Conservation (phyloP, 2,888 invertebrate genomes). For the Drosophila percnosoma region DNA sequence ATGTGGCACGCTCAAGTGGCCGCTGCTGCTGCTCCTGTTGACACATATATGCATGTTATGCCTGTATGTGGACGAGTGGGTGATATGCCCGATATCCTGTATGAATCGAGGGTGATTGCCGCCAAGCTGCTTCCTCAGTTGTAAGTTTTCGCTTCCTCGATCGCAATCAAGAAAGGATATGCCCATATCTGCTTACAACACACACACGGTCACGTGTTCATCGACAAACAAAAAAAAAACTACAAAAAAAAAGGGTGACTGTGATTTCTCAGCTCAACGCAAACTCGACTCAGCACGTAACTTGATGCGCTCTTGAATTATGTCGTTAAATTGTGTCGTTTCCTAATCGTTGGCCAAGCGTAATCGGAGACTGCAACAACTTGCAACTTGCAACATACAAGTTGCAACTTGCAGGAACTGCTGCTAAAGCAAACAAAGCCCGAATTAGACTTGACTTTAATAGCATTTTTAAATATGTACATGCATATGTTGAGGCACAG, state of each 20-base stretch:
- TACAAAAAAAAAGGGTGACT: slow-evolving; percentile 55
- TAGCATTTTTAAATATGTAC: slow-evolving; percentile 19
- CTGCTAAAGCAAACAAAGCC: slow-evolving; percentile 58
- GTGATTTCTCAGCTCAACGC: slow-evolving; percentile 35
- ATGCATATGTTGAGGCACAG: background rate
- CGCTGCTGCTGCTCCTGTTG: slow-evolving; percentile 47
- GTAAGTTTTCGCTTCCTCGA: slow-evolving; percentile 82
- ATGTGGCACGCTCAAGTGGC: slow-evolving; percentile 66
- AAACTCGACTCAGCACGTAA: slow-evolving; percentile 44
- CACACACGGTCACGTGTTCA: slow-evolving; percentile 42
- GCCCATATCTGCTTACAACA: slow-evolving; percentile 76
- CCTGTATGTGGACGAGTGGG: slow-evolving; percentile 40
- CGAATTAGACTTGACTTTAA: slow-evolving; percentile 28
- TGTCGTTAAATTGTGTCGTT: slow-evolving; percentile 79
- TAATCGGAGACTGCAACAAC: slow-evolving; percentile 57
- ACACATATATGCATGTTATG: slow-evolving; percentile 57
- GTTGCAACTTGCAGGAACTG: slow-evolving; percentile 6
- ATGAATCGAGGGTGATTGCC: slow-evolving; percentile 44
- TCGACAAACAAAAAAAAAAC: background rate
- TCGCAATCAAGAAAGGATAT: slow-evolving; percentile 81
- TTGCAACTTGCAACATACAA: slow-evolving; percentile 18
- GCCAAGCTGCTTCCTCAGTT: slow-evolving; percentile 76
- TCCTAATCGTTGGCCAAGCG: slow-evolving; percentile 74
- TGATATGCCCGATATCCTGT: slow-evolving; percentile 63
- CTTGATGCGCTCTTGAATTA: slow-evolving; percentile 78